A percentile compares a stretch with the other conserved stretches of the same genome.
Evolutionary conservation across 2,113 vertebrate genomes (phyloP).

Genomic region (Scomber scombrus): DNA sequence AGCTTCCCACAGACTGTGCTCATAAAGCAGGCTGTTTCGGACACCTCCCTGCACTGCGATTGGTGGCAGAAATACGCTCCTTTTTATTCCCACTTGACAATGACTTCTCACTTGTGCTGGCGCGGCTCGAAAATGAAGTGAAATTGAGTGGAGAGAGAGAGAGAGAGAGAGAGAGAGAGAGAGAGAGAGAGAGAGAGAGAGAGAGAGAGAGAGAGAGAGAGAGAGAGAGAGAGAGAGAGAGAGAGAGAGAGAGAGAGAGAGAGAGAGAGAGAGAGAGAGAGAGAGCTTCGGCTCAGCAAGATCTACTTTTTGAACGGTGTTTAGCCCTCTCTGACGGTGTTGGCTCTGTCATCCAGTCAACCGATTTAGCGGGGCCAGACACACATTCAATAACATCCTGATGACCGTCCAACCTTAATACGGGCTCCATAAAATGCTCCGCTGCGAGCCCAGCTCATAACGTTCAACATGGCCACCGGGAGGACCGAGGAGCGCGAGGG

Average conservation of each 20-base stretch:
- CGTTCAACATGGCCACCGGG: constrained; percentile 33
- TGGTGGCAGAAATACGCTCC: constrained; percentile 35
- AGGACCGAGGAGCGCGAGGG: constrained; percentile 32
- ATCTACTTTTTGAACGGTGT: constrained; percentile 61
- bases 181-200: constrained; percentile 8
- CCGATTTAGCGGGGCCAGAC: constrained; percentile 64
- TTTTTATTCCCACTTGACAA: constrained; percentile 58
- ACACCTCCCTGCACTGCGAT: constrained; percentile 37
- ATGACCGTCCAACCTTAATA: constrained; percentile 74
- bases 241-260: constrained; percentile 31
- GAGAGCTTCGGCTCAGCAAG: constrained; percentile 59
- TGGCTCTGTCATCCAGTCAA: constrained; percentile 51
- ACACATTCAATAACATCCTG: constrained; percentile 72
- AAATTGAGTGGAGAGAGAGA: constrained; percentile 61
- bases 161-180: no score
- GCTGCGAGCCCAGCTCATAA: constrained; percentile 58
- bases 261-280: no score
- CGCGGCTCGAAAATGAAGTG: constrained; percentile 54
- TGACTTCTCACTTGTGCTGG: constrained; percentile 64
- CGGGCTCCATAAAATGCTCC: constrained; percentile 67
- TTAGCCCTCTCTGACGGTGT: constrained; percentile 46
- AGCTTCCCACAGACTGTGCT: constrained; percentile 41
- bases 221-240: no score
- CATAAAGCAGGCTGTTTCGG: constrained; percentile 49
- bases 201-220: constrained; percentile 4